These are phyloP conservation scores for Philopedon plagiatum DNA, from an alignment of 2,888 invertebrate species.

Conservation along the genomic window DNA sequence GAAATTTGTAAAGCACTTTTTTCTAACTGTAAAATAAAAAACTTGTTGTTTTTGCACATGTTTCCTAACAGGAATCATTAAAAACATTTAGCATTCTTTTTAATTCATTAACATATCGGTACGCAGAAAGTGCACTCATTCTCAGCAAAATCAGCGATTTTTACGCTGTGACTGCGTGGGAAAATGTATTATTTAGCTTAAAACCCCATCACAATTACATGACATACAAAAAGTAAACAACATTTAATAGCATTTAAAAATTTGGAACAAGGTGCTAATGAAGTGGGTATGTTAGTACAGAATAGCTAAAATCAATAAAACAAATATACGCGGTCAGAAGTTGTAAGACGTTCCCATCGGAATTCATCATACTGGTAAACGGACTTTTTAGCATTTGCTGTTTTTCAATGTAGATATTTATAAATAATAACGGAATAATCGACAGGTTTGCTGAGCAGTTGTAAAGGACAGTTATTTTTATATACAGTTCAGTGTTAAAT, in stretches of 20 bases:
- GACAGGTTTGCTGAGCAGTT: no score
- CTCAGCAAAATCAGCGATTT: not conserved
- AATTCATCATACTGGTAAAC: conserved; percentile 9
- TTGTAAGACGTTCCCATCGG: conserved; percentile 34
- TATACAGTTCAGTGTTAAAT: no score
- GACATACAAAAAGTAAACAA: conserved; percentile 39
- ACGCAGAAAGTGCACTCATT: not conserved
- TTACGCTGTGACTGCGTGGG: conserved; percentile 19
- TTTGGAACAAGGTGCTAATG: conserved; percentile 62
- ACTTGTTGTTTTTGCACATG: no score
- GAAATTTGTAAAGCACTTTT: no score
- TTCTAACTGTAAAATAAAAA: no score
- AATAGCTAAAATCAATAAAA: conserved; percentile 36
- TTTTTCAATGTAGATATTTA: not conserved
- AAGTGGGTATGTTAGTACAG: conserved; percentile 49
- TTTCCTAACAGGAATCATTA: no score
- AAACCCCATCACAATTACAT: conserved; percentile 27
- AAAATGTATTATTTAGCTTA: conserved; percentile 23
- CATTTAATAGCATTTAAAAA: conserved; percentile 58
- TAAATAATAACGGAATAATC: not conserved
- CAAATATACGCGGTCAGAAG: conserved; percentile 33
- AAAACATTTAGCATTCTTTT: no score
- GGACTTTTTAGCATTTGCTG: conserved; percentile 7
- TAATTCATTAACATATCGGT: not conserved
- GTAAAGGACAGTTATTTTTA: no score